phyloP scores from a whole-genome alignment of 2,797 vertebrate species.

The Micromesistius poutassou region DNA sequence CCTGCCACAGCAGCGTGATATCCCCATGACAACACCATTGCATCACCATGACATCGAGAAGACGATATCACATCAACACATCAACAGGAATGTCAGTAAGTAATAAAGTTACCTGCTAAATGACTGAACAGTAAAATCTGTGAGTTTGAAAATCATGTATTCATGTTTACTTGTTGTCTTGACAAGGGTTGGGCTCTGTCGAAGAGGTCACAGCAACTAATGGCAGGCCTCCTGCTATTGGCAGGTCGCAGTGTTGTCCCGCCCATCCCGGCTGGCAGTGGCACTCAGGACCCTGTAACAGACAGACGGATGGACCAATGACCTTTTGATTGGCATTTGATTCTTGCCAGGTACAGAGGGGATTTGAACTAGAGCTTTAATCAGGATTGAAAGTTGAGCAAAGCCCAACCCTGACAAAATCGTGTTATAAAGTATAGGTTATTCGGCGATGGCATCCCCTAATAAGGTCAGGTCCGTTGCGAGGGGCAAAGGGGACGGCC shows the following conservation, averaged over 20 bases:
- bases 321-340: background rate
- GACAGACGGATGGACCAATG: background rate
- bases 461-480: no score
- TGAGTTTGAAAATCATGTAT: background rate
- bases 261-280: constrained; percentile 88
- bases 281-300: constrained; percentile 77
- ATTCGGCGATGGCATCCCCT: no score
- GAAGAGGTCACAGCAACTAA: constrained; percentile 44
- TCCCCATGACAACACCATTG: no score
- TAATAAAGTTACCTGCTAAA: background rate
- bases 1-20: no score
- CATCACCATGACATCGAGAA: no score
- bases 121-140: background rate
- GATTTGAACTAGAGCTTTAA: background rate
- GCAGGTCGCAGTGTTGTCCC: constrained; percentile 87
- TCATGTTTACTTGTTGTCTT: constrained; percentile 85
- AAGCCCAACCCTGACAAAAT: no score
- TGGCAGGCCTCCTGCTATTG: constrained; percentile 31
- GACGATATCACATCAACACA: no score
- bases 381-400: background rate
- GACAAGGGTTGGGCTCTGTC: constrained; percentile 73
- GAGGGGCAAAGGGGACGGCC: no score
- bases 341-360: background rate
- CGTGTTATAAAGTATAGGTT: no score
- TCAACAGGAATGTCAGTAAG: no score